phyloP scores from a whole-genome alignment of 2,888 invertebrate species.

The Nipponacmea schrenckii region DNA sequence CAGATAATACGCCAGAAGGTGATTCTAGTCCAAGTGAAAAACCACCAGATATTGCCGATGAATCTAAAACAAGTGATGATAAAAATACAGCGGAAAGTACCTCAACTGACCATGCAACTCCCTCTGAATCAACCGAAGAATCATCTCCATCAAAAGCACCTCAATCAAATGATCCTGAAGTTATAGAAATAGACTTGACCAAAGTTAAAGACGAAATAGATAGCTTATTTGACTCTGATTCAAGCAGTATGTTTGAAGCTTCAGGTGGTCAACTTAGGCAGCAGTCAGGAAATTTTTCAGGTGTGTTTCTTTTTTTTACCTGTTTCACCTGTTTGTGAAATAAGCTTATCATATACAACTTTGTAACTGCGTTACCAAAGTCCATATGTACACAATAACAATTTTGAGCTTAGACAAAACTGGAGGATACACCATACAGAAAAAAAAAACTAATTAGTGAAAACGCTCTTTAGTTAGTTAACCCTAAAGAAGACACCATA shows the following conservation, averaged over 20 bases:
- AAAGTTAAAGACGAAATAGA: constrained; percentile 5
- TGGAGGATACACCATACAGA: too few species aligned
- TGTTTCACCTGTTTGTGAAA: too few species aligned
- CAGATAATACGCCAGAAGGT: not conserved
- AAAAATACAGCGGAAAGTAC: not conserved
- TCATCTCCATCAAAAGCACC: not conserved
- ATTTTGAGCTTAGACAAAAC: too few species aligned
- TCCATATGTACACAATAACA: too few species aligned
- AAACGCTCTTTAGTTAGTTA: too few species aligned
- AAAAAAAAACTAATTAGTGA: too few species aligned
- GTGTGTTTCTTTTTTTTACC: not conserved
- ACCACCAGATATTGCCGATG: not conserved
- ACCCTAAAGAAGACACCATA: too few species aligned
- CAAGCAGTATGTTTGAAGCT: not conserved
- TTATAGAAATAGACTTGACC: constrained; percentile 1
- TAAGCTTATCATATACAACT: too few species aligned
- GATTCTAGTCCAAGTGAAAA: not conserved
- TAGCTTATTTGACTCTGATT: not conserved
- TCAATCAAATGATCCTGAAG: not conserved
- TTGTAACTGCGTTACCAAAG: too few species aligned
- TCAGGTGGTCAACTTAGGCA: not conserved
- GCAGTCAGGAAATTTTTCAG: not conserved
- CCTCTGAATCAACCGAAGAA: not conserved
- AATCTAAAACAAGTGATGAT: too few species aligned
- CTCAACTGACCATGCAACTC: not conserved